A percentile compares a stretch with the other conserved stretches of the same genome.
These are phyloP conservation scores for Malurus melanocephalus DNA, from an alignment of 2,113 vertebrate genomes.

Conservation along the genomic window DNA sequence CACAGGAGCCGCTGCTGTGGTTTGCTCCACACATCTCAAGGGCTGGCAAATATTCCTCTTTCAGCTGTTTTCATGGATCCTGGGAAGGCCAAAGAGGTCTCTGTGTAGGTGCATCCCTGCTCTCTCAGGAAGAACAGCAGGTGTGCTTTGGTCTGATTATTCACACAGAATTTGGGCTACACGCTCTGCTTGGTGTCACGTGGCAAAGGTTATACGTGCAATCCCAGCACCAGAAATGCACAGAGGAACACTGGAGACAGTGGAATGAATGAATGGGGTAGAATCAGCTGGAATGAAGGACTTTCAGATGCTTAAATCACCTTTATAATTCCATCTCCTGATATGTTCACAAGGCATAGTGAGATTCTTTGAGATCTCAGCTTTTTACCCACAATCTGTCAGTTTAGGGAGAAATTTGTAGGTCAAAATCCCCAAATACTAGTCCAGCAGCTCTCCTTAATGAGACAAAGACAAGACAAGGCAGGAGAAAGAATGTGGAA, in stretches of 20 bases:
- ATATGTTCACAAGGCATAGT: neutral
- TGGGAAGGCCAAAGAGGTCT: neutral
- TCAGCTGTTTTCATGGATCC: neutral
- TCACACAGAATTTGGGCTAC: neutral
- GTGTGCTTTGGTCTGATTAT: neutral
- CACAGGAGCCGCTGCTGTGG: neutral
- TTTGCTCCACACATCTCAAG: neutral
- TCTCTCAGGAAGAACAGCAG: neutral
- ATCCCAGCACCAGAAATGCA: neutral
- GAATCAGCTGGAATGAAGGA: neutral
- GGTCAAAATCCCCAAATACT: neutral
- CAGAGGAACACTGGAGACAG: neutral
- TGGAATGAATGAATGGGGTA: no score
- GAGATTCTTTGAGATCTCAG: neutral
- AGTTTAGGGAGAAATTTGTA: neutral
- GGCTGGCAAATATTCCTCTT: neutral
- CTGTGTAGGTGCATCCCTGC: neutral
- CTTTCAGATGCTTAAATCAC: neutral
- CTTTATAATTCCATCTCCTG: neutral
- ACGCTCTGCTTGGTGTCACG: neutral
- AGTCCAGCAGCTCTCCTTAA: neutral
- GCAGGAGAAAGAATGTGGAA: neutral
- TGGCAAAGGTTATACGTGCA: neutral
- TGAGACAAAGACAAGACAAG: neutral
- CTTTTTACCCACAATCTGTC: neutral